Conservation (phyloP, 2,888 invertebrate species). For the Acanthosepion lycidas region DNA sequence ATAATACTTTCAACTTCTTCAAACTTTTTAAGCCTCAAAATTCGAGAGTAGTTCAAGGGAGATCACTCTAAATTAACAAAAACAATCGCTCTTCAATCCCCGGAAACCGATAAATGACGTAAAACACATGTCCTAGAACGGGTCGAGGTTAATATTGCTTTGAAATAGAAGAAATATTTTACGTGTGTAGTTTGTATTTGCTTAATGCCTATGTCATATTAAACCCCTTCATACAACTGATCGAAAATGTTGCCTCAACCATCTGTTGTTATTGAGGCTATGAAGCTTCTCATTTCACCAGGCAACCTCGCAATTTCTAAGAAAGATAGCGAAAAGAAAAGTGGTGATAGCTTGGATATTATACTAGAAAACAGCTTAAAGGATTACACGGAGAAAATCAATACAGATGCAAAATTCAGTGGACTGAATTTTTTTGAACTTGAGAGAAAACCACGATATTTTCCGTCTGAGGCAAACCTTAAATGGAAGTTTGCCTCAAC, state of each 20-base stretch:
- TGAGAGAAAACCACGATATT: background rate
- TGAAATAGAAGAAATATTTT: background rate
- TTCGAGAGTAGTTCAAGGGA: background rate
- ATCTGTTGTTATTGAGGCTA: background rate
- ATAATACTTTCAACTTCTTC: background rate
- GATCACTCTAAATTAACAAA: background rate
- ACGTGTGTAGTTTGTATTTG: background rate
- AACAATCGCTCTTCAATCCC: background rate
- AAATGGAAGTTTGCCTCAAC: constrained; percentile 57
- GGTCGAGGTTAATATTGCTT: background rate
- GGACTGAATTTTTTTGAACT: background rate
- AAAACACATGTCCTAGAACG: background rate
- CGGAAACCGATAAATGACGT: background rate
- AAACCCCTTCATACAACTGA: background rate
- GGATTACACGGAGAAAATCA: background rate
- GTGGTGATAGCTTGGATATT: background rate
- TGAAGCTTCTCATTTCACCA: constrained; percentile 21
- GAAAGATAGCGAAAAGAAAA: background rate
- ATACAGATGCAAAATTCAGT: constrained; percentile 35
- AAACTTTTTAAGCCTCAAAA: background rate
- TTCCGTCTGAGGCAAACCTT: constrained; percentile 44
- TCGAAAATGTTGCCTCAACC: background rate
- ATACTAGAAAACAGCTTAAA: constrained; percentile 40
- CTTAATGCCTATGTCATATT: background rate
- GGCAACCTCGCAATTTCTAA: background rate